Evolutionary conservation across 2,113 vertebrate genomes (phyloP), one percentile per base, ranked within the genome.

Genomic region (Grantiella picta): DNA sequence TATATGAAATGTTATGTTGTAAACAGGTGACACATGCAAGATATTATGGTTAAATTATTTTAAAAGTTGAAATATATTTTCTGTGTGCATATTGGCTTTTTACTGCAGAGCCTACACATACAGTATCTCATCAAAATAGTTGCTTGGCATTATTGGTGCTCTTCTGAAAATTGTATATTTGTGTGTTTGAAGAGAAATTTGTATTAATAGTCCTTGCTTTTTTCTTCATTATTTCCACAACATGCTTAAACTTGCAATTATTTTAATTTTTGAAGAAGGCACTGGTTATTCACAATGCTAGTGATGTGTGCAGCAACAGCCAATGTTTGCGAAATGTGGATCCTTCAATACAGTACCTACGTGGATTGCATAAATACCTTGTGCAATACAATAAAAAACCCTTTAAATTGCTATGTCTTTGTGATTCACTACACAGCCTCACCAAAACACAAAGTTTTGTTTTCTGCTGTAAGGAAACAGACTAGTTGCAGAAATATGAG

Each of bases 11-110:
- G 90, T 89, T 97, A 96, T 94, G 95, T 96, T 98, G 92, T 97
- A 96, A 97, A 97, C 88, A 94, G 89, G 68, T 96, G 90, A 96
- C 85, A 97, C 94, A 92, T 94, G 94, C 95, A 92, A 97, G 97
- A 95, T 97, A 93, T 92, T 96, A 96, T 86, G 93, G 96, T 98
- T 98, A 98, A 98, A 96, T 98, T 98, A 98, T 98, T 98, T 98
- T 98, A 96, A 97, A 97, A 97, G 96, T 98, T 97, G 73, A 97
- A 98, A 96, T 98, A 97, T 97, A 96, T 97, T 98, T 98, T 98
- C 96, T 97, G 97, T 97, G 97, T 97, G 96, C 88, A 81, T 96
- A 98, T 97, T 97, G 96, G 92, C 96, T 97, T 97, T 96, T 97
- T 96, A 97, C 92, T 96, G 97, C 97, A 97, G 92, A 97, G 92